Evolutionary conservation across 2,797 vertebrate species (phyloP).

Genomic region (Pteropus rufus): DNA sequence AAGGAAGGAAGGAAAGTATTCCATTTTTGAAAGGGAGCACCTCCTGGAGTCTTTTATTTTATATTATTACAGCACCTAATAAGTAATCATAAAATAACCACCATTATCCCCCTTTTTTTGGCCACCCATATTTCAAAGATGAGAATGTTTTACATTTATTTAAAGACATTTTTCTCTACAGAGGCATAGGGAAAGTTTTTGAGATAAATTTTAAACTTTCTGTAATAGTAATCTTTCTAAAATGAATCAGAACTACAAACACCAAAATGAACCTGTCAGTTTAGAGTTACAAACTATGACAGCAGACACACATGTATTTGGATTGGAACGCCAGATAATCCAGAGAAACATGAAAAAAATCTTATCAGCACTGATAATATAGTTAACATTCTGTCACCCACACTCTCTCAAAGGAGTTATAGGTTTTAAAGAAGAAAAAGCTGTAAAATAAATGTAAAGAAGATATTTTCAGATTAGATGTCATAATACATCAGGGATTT

Average conservation of each 20-base stretch:
- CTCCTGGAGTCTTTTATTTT: constrained; percentile 71
- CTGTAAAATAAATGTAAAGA: constrained; percentile 23
- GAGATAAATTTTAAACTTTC: constrained; percentile 49
- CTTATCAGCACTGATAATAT: constrained; percentile 29
- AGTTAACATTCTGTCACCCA: constrained; percentile 32
- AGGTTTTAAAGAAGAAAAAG: constrained; percentile 34
- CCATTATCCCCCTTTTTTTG: neutral
- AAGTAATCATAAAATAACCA: constrained; percentile 71
- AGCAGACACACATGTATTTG: constrained; percentile 29
- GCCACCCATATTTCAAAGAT: constrained; percentile 67
- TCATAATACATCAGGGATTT: neutral
- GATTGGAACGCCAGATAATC: neutral
- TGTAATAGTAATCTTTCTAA: constrained; percentile 43
- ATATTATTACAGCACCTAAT: constrained; percentile 67
- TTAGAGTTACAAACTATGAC: constrained; percentile 45
- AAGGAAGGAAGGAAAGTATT: constrained; percentile 71
- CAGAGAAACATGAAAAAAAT: constrained; percentile 13
- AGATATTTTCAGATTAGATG: neutral
- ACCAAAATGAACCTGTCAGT: constrained; percentile 30
- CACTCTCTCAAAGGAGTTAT: constrained; percentile 12
- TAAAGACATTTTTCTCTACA: constrained; percentile 30
- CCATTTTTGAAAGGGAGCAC: constrained; percentile 66
- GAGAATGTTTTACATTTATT: constrained; percentile 51
- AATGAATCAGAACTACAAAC: constrained; percentile 38
- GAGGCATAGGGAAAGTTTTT: constrained; percentile 41